Base-by-base conservation (phyloP, 1,140 invertebrate genomes). In the Aphidius ervi region DNA sequence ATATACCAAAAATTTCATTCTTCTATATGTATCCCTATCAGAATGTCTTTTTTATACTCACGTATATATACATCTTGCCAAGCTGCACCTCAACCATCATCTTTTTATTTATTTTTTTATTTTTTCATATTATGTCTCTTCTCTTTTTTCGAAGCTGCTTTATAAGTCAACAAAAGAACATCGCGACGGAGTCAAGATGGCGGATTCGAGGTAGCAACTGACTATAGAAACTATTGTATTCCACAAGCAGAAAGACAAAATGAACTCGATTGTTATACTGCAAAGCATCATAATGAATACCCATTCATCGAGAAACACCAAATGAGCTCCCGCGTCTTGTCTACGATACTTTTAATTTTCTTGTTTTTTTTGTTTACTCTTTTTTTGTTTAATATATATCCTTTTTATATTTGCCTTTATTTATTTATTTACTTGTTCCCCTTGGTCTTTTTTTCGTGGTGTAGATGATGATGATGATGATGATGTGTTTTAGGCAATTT, bases 301-400 rank as follows among this genome's bases (percentile, higher is more conserved):
- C 70, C 71, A 75, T 75, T 75, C 73, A 75, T 61, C 62, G 62
- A 58, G 64, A 74, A 71, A 76, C 73, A 75, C 73, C 74, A 77
- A 76, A 77, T 77, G 75, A 77, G 75, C 72, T 74, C 66, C 74
- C 66, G 71, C 68, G 68, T 74, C 74, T 74, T 76, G 73, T 75
- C 69, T 74, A 70, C 68, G 70, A 74, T 75, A 76, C 74, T 76
- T 75, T 76, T 76, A 74, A 75, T 73, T 74, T 73, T 75, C 71
- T 72, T 67, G 65, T 73, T 68, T 65, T 63, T 56, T 64, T 68
- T 16, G 16, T 16, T 16, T 16, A 16, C 16, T 16, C 16, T 70
- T 71, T 66, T 71, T 62, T 65, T 64, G 46, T 10, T 50, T 8
- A 9, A 10, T 39, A 52, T 52, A 7, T 39, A 9, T 7, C 31